These are phyloP conservation scores for Martes martes DNA, from an alignment of 2,113 vertebrate species.

Conservation along the genomic window DNA sequence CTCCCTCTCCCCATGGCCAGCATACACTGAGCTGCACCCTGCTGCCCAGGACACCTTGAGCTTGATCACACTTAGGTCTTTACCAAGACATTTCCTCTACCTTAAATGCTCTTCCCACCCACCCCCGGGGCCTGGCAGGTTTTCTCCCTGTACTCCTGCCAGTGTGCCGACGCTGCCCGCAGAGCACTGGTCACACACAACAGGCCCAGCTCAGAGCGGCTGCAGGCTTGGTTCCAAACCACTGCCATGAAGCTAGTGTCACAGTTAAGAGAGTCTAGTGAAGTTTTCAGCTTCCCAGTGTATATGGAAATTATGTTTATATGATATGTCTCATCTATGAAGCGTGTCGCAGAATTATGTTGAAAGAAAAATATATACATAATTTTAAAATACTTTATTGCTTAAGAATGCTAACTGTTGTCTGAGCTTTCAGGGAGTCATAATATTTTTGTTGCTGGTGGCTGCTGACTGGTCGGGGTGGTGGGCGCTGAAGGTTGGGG, in stretches of 20 bases:
- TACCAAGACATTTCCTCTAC: neutral
- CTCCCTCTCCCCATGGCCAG: too few relatives aligned
- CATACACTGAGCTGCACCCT: fast-evolving
- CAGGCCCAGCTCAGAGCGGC: neutral
- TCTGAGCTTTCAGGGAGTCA: neutral
- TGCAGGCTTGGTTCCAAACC: neutral
- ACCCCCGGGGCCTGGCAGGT: neutral
- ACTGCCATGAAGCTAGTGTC: neutral
- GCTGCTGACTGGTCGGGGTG: neutral
- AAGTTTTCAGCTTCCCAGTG: neutral
- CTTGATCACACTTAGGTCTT: neutral
- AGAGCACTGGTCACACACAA: fast-evolving
- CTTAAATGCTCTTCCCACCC: too few relatives aligned
- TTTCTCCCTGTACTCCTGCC: neutral
- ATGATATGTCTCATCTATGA: neutral
- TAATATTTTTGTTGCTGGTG: neutral
- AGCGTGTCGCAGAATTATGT: neutral
- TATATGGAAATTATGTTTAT: neutral
- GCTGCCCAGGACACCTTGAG: neutral
- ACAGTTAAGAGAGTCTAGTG: neutral
- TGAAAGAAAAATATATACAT: neutral
- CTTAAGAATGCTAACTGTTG: neutral
- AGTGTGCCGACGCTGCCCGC: neutral
- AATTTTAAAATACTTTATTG: neutral
- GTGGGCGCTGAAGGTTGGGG: neutral